These are phyloP conservation scores for Scolopax mira DNA, from an alignment of 2,113 vertebrate genomes.

Conservation along the genomic window DNA sequence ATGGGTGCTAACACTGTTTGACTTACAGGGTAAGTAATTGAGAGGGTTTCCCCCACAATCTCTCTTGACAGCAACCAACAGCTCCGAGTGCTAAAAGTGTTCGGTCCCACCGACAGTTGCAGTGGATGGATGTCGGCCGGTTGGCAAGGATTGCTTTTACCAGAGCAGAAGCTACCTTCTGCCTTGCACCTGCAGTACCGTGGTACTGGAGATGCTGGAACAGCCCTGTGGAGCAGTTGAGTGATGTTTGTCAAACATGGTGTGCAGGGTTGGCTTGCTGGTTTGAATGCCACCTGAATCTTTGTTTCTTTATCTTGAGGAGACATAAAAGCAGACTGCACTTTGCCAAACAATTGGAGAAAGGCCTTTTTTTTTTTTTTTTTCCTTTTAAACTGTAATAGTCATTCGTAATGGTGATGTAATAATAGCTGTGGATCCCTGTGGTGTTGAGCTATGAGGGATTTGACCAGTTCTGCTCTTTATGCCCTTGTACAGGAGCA, in stretches of 20 bases:
- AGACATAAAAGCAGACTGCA: background rate
- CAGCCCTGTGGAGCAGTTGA: background rate
- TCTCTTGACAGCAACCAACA: background rate
- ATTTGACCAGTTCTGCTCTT: background rate
- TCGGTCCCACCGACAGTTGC: background rate
- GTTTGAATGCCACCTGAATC: background rate
- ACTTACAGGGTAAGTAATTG: background rate
- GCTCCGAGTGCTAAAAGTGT: background rate
- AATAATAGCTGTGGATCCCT: background rate
- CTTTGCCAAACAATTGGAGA: background rate
- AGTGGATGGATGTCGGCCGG: rapidly evolving
- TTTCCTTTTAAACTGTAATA: background rate
- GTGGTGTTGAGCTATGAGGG: background rate
- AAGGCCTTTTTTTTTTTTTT: background rate
- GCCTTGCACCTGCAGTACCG: background rate
- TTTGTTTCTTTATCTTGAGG: background rate
- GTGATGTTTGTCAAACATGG: rapidly evolving
- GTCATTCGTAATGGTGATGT: background rate
- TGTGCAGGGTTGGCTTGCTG: background rate
- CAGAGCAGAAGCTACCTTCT: background rate
- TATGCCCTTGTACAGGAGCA: background rate
- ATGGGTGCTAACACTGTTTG: background rate
- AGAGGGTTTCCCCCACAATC: background rate
- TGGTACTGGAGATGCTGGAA: background rate
- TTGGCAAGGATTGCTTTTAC: background rate